Evolutionary conservation across 2,797 vertebrate genomes (phyloP).

Genomic region (Acipenser oxyrinchus): DNA sequence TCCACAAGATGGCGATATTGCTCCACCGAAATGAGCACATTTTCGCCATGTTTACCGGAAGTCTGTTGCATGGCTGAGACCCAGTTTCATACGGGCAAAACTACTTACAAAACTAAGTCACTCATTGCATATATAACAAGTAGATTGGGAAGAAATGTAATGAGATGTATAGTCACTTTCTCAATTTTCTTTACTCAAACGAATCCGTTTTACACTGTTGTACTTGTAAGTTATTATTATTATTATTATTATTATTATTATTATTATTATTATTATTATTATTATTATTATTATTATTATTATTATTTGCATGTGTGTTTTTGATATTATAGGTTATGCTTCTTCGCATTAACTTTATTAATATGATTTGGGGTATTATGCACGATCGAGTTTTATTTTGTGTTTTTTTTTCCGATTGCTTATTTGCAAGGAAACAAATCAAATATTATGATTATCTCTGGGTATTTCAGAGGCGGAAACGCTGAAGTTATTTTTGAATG

Average conservation of each 20-base stretch:
- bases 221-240: background rate
- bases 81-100: constrained; percentile 23
- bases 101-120: constrained; percentile 17
- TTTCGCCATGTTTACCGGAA: background rate
- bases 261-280: background rate
- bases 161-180: constrained; percentile 7
- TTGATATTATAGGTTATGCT: background rate
- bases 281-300: background rate
- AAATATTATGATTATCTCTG: too few species aligned
- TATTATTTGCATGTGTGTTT: background rate
- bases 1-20: constrained; percentile 77
- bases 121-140: background rate
- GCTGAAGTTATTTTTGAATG: too few species aligned
- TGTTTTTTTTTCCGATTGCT: too few species aligned
- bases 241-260: background rate
- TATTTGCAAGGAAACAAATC: too few species aligned
- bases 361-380: too few species aligned
- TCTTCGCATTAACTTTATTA: too few species aligned
- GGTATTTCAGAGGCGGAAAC: too few species aligned
- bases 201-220: background rate
- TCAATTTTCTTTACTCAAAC: constrained; percentile 10
- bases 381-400: too few species aligned
- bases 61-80: constrained; percentile 10
- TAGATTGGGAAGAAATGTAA: constrained; percentile 9
- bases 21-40: constrained; percentile 53